Evolutionary conservation across 2,113 vertebrate genomes (phyloP), one percentile per base, ranked within the genome.

Genomic region (Puntigrus tetrazona): DNA sequence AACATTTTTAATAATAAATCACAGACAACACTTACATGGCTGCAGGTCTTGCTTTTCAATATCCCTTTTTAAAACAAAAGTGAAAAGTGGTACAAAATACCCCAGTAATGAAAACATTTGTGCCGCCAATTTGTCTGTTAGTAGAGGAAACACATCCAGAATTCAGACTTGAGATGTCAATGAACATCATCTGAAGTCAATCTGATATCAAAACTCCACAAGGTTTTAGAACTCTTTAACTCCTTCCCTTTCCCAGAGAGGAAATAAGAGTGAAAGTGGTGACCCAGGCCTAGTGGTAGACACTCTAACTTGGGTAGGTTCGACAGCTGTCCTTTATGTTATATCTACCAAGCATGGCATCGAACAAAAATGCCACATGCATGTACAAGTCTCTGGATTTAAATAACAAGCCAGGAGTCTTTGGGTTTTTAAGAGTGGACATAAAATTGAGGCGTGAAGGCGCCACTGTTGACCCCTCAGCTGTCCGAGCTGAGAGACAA

Each of bases 21-120:
- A 27, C 45, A 59, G 76, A 84, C 27, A 5, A 93, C 92, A 87
- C 92, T 93, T 92, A 88, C 89, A 91, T 67, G 50, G 88, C 9
- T 83, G 90, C 85, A 89, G 83, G 55, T 89, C 78, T 74, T 88
- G 86, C 55, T 78, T 89, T 78, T 77, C 84, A 61, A 84, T 57
- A 72, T 85, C 87, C 57, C 90, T 92, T 90, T 93, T 89, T 88
- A 89, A 88, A 89, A 90, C 87, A 84, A 91, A 89, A 1, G 79
- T 87, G 88, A 92, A 78, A 67, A 94, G 92, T 45, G 89, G 89
- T 2, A 91, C 61, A 14, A 92, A 90, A 85, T 75, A 83, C 85
- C 84, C 90, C 88, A 94, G 88, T 47, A 93, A 2, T 3, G 89
- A 87, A 90, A 91, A 90, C 89, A 94, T 86, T 29, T 87, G 87